Evolutionary conservation across 2,113 vertebrate species (phyloP), one percentile per base, ranked within the genome.

Genomic region (Equus quagga): DNA sequence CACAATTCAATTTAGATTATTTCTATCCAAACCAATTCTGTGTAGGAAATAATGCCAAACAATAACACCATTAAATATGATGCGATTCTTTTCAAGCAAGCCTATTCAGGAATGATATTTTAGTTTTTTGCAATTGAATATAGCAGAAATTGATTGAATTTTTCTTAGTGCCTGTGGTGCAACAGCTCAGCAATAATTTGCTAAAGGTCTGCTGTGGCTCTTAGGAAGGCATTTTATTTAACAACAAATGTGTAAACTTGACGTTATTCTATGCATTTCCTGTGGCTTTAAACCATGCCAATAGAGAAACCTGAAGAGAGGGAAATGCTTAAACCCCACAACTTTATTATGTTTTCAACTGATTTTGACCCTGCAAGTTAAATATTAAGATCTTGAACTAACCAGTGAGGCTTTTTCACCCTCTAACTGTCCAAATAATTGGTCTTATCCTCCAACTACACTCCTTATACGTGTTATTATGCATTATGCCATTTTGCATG

Each of bases 221-320:
- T 93, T 95, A 92, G 28, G 56, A 92, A 97, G 73, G 33, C 62
- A 92, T 94, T 97, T 97, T 96, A 86, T 85, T 97, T 96, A 95
- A 82, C 89, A 86, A 89, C 46, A 73, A 86, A 69, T 70, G 41
- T 83, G 19, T 95, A 95, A 95, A 96, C 46, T 69, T 89, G 76
- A 72, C 83, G 67, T 31, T 89, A 69, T 79, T 92, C 69, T 95
- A n/a, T 64, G 64, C 18, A 88, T 82, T 93, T 96, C 36, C 49
- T 81, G 21, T 87, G 69, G 56, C 46, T 93, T 91, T 93, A 89
- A 95, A 65, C 31, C n/a, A 69, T 51, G 24, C 15, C n/a, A 80
- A 75, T 4, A 79, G 51, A 79, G 67, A 79, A 94, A 83, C 69
- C 1, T 24, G 17, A 58, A 73, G 11, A 89, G 26, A 86, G 17